Evolutionary conservation across 2,113 vertebrate genomes (phyloP).

Genomic region (Spheniscus mendiculus): DNA sequence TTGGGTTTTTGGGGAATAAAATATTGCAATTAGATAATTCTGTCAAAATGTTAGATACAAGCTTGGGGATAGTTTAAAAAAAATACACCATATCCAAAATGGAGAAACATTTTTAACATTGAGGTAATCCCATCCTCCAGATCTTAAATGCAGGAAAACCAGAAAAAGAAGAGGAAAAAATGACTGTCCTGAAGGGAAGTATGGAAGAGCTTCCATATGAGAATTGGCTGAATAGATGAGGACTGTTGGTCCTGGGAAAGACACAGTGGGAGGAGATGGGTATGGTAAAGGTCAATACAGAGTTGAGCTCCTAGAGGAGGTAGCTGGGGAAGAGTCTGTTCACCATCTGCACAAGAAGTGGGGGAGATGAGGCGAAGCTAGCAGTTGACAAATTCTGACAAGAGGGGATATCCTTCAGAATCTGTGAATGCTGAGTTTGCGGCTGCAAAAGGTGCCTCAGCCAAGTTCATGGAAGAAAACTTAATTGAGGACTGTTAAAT

Average conservation of each 20-base stretch:
- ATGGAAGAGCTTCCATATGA: not conserved
- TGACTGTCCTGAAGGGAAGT: accelerated
- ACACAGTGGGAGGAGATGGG: not conserved
- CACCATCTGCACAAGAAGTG: not conserved
- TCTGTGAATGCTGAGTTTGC: not conserved
- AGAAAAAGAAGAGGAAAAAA: not conserved
- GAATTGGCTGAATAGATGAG: not conserved
- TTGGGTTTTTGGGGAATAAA: not conserved
- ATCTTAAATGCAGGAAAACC: not conserved
- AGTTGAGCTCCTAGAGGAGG: not conserved
- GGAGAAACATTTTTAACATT: not conserved
- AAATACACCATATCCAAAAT: not conserved
- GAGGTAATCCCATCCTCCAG: not conserved
- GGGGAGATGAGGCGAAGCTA: not conserved
- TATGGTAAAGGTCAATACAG: not conserved
- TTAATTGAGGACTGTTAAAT: not conserved
- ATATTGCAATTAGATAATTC: not conserved
- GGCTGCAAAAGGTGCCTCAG: not conserved
- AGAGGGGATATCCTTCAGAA: not conserved
- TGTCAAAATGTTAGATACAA: not conserved
- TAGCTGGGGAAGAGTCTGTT: not conserved
- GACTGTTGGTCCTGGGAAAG: not conserved
- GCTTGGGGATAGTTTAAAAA: not conserved
- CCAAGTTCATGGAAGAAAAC: not conserved
- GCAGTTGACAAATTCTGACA: not conserved